These are phyloP conservation scores for Mesembrinibis cayennensis DNA, from an alignment of 2,113 vertebrate genomes.

Conservation along the genomic window DNA sequence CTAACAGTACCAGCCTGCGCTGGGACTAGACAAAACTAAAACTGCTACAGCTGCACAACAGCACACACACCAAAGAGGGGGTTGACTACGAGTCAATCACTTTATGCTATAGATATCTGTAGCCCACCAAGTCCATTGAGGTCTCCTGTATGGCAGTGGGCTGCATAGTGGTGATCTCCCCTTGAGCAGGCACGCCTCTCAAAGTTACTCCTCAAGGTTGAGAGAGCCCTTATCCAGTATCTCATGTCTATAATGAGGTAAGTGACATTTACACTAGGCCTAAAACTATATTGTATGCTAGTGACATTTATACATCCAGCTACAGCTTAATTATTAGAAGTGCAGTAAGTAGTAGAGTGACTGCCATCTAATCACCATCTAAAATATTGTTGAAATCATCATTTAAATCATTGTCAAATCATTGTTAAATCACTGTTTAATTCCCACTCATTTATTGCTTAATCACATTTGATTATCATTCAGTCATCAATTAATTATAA, in stretches of 20 bases:
- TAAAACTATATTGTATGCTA: neutral
- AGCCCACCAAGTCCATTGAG: accelerated
- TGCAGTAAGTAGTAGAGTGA: neutral
- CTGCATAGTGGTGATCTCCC: neutral
- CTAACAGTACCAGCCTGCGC: neutral
- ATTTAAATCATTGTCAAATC: neutral
- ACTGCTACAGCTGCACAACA: neutral
- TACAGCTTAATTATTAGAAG: neutral
- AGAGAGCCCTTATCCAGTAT: neutral
- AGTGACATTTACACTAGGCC: neutral
- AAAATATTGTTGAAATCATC: neutral
- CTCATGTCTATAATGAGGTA: accelerated
- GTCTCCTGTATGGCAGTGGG: neutral
- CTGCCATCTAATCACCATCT: neutral
- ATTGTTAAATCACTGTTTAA: neutral
- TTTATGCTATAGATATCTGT: accelerated
- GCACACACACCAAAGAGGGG: accelerated
- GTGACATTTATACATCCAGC: neutral
- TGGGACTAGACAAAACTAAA: neutral
- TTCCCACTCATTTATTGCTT: neutral
- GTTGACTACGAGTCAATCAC: neutral
- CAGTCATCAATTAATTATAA: neutral
- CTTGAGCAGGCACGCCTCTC: neutral
- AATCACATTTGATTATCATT: neutral
- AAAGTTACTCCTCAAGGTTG: neutral